Base-by-base conservation (phyloP, 2,797 vertebrate species). In the Thaleichthys pacificus region DNA sequence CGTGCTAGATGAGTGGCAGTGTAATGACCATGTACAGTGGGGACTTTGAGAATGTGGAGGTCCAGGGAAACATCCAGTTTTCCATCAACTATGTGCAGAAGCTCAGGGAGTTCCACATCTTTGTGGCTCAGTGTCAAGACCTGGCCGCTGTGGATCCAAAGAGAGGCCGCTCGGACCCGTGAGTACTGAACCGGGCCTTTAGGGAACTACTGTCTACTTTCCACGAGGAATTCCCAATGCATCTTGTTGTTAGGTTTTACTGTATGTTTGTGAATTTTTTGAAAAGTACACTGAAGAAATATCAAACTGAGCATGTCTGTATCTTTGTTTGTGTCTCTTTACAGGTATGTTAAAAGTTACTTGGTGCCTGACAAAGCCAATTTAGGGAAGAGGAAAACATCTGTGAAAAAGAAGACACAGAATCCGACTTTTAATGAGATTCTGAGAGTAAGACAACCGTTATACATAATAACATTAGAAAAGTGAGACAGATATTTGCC, bases 381-480 rank as follows among this genome's bases (percentile, higher is more conserved):
- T 80, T 86, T 97, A 78, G 96, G 97, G 78, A 99, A 99, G 90
- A 95, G 94, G 87, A 99, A 99, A 93, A 98, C 97, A 0, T 90
- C 95, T 0, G 93, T 99, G 49, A 95, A 95, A 88, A 99, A 97
- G 93, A 98, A 96, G 90, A 98, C 95, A 0, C 84, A 96, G 24
- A 95, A 96, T 89, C 98, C 98, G 14, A 93, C 91, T 66, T 99
- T 94, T 77, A 99, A 99, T n/a, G 97, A 99, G 89, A 96, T 97
- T 80, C 83, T 99, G 61, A 85, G 95, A 94, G 97, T 99, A 95
- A 89, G 91, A 86, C 30, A 73, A 15, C 38, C 28, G 2, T n/a
- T 11, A 35, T 38, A 76, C 26, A 12, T 5, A 56, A n/a, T n/a
- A 17, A 56, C 15, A 56, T 56, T 8, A 47, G 42, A 47, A 56